Percentiles rank a stretch among this genome's conserved stretches.
Evolutionary conservation across 2,888 invertebrate genomes (phyloP).

Genomic region (Tubiluchus corallicola): DNA sequence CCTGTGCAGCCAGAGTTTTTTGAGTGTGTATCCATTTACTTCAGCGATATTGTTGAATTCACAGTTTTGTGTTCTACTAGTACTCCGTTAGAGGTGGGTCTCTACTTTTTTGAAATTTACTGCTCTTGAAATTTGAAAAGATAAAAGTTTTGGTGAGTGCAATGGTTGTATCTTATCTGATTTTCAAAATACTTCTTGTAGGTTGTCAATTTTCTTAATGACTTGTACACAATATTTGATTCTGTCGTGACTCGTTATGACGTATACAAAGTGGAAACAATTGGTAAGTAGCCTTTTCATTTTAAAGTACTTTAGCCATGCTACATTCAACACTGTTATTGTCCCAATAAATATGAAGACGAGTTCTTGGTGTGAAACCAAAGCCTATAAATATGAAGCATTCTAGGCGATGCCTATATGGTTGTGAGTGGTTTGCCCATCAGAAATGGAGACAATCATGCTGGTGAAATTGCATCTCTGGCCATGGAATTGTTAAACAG

Average conservation of each 20-base stretch:
- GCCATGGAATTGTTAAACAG: no score
- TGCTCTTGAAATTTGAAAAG: constrained; percentile 7
- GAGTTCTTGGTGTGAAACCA: no score
- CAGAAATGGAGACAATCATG: no score
- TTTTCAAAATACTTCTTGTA: constrained; percentile 32
- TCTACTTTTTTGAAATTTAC: background rate
- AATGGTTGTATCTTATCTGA: background rate
- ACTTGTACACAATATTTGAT: constrained; percentile 91
- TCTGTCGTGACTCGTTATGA: constrained; percentile 88
- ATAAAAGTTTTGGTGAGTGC: background rate
- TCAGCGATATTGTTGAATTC: constrained; percentile 5
- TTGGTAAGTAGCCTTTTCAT: no score
- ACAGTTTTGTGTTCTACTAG: background rate
- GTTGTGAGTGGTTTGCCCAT: no score
- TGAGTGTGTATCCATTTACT: constrained; percentile 6
- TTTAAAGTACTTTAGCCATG: no score
- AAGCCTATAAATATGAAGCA: no score
- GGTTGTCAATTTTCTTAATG: constrained; percentile 93
- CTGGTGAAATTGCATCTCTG: no score
- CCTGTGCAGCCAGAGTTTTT: background rate
- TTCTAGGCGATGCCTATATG: no score
- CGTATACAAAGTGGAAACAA: no score
- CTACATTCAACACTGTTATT: no score
- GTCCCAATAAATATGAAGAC: no score
- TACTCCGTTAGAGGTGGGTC: constrained; percentile 5